These are phyloP conservation scores for human (Homo sapiens) DNA, from an alignment of 2,113 vertebrate species.

Conservation along the genomic window GRCh38 chr4:6456501-6457000, in stretches of 20 bases:
- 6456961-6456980: no score
- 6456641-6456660: background rate
- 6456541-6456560: conserved; percentile 43
- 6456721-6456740: background rate
- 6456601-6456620: background rate
- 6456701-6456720: background rate
- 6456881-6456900: background rate
- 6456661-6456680: background rate
- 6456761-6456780: conserved; percentile 31
- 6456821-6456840: rapidly evolving
- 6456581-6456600: background rate
- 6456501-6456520: conserved; percentile 70
- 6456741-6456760: conserved; percentile 14
- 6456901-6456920: background rate
- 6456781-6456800: rapidly evolving
- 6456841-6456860: background rate
- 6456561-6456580: background rate
- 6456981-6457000: no score
- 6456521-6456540: conserved; percentile 35
- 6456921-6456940: no score
- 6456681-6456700: background rate
- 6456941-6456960: no score
- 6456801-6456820: rapidly evolving
- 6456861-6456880: background rate
- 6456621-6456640: background rate